Evolutionary conservation across 1,140 invertebrate genomes (phyloP).

Genomic region (Formica selysi): DNA sequence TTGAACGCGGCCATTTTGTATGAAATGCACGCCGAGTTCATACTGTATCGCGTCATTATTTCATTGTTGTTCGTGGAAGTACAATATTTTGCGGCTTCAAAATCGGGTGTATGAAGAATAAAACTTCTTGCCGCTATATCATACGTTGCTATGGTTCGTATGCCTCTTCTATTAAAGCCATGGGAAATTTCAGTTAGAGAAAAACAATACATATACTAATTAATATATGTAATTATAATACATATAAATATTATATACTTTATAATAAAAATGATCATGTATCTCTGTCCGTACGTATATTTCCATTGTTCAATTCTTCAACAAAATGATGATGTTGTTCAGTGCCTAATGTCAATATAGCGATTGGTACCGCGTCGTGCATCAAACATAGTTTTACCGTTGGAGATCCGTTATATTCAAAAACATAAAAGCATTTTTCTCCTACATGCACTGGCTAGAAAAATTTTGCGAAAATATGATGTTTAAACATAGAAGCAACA

Average conservation of each 20-base stretch:
- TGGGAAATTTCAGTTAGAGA: constrained; percentile 97
- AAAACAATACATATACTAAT: constrained; percentile 92
- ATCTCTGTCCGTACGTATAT: constrained; percentile 86
- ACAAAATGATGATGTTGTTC: constrained; percentile 91
- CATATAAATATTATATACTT: not conserved
- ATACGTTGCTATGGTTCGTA: constrained; percentile 96
- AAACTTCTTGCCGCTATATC: constrained; percentile 93
- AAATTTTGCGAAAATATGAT: not conserved
- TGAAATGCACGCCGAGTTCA: too few species aligned
- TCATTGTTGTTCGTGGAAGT: too few species aligned
- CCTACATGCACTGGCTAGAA: constrained; percentile 88
- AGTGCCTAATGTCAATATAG: constrained; percentile 92
- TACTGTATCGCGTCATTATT: too few species aligned
- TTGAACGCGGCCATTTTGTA: too few species aligned
- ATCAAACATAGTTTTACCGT: constrained; percentile 90
- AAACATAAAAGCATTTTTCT: constrained; percentile 89
- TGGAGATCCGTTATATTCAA: constrained; percentile 89
- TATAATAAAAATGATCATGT: not conserved
- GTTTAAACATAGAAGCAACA: not conserved
- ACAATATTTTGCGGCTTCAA: constrained; percentile 98
- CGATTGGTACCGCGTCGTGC: constrained; percentile 90
- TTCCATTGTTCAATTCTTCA: constrained; percentile 89
- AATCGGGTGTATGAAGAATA: constrained; percentile 96
- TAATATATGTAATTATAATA: not conserved
- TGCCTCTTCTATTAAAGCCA: constrained; percentile 96